Evolutionary conservation across 92 coral and sea anemone genomes (phyloP).

Genomic region (Actinostola sp.): DNA sequence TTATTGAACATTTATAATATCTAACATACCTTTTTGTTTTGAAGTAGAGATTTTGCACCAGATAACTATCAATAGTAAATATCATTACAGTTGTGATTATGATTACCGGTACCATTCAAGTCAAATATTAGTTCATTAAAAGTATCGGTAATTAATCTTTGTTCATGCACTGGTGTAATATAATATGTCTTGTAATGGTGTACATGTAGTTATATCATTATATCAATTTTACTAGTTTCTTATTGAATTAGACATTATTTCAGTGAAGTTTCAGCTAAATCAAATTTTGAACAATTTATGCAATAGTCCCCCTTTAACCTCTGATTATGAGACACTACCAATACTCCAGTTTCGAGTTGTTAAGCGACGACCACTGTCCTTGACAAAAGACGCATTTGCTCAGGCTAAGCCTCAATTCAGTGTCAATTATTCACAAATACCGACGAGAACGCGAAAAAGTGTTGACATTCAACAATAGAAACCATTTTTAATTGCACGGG

Average conservation of each 20-base stretch:
- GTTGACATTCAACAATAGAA: too few species aligned
- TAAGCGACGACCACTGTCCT: too few species aligned
- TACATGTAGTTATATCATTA: background rate
- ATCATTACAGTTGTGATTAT: background rate
- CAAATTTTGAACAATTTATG: background rate
- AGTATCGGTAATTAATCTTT: too few species aligned
- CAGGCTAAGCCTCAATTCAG: too few species aligned
- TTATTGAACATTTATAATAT: background rate
- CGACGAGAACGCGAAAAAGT: too few species aligned
- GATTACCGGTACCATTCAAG: background rate
- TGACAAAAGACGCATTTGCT: too few species aligned
- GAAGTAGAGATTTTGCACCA: conserved; percentile 2
- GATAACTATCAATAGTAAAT: background rate
- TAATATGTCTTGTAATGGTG: background rate
- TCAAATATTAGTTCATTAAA: too few species aligned
- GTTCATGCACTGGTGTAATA: background rate
- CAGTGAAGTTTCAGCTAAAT: background rate
- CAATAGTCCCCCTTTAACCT: too few species aligned
- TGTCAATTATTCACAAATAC: too few species aligned
- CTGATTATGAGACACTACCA: too few species aligned
- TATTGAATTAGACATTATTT: background rate
- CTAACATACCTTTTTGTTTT: conserved; percentile 17
- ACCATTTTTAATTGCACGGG: too few species aligned
- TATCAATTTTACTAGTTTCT: background rate
- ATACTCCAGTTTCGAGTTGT: too few species aligned